Evolutionary conservation across 2,113 vertebrate genomes (phyloP).

Genomic region (Paradisaea rubra): DNA sequence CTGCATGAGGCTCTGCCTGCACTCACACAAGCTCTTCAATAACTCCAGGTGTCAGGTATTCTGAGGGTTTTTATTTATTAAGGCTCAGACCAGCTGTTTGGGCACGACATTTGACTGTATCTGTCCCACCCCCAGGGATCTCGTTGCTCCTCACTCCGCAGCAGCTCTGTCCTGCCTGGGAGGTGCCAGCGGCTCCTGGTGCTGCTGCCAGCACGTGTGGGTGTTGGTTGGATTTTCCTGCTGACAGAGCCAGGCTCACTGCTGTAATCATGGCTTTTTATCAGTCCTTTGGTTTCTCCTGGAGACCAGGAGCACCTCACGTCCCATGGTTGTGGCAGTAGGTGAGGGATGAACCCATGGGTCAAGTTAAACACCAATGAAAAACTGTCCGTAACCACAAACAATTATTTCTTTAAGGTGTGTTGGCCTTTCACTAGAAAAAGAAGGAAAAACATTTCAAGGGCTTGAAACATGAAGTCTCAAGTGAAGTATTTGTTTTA

Average conservation of each 20-base stretch:
- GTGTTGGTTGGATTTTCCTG: not conserved
- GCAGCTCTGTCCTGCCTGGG: rapidly evolving
- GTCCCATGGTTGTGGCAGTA: not conserved
- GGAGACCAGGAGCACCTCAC: not conserved
- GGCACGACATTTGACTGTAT: not conserved
- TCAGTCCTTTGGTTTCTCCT: not conserved
- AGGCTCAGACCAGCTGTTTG: not conserved
- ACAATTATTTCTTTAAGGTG: not conserved
- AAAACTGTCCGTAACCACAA: not conserved
- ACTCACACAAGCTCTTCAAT: not conserved
- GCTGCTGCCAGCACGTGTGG: rapidly evolving
- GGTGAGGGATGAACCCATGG: not conserved
- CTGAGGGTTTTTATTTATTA: not conserved
- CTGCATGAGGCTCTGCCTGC: not conserved
- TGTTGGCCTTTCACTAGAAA: not conserved
- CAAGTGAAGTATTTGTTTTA: not conserved
- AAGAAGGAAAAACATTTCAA: not conserved
- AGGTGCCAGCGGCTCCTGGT: rapidly evolving
- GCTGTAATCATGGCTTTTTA: not conserved
- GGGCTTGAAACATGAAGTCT: not conserved
- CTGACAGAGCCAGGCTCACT: not conserved
- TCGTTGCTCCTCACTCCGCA: rapidly evolving
- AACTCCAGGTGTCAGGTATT: not conserved
- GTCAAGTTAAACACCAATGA: not conserved
- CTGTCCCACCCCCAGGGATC: not conserved